These are phyloP conservation scores for Gymnoscopelus braueri DNA, from an alignment of 2,797 vertebrate species.

Conservation along the genomic window DNA sequence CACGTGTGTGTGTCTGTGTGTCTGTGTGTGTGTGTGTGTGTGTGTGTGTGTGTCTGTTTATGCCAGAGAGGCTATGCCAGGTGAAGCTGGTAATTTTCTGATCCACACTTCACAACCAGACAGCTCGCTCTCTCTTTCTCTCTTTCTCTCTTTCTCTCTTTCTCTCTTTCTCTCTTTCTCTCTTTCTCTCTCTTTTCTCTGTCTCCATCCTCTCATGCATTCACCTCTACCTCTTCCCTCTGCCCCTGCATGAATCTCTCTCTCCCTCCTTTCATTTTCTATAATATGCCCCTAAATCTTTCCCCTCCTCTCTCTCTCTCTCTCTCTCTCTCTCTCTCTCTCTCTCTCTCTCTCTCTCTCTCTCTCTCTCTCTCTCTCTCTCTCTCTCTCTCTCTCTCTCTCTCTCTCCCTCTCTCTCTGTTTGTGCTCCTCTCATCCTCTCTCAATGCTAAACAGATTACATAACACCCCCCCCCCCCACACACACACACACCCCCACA, in stretches of 20 bases:
- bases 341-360: constrained; percentile 2
- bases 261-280: no score
- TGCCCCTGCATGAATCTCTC: no score
- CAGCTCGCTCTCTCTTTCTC: neutral
- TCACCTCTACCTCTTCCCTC: no score
- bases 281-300: no score
- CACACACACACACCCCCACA: no score
- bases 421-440: constrained; percentile 13
- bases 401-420: constrained; percentile 11
- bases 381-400: constrained; percentile 23
- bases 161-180: no score
- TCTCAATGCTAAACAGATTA: constrained; percentile 61
- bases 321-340: constrained; percentile 8
- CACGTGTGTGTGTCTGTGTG: constrained; percentile 47
- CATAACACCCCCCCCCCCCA: constrained; percentile 33
- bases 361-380: constrained; percentile 24
- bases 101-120: constrained; percentile 23
- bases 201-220: constrained; percentile 15
- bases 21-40: constrained; percentile 21
- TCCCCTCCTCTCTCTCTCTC: neutral
- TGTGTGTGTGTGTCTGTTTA: constrained; percentile 4
- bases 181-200: constrained; percentile 18
- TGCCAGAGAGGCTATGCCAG: constrained; percentile 18
- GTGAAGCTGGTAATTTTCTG: constrained; percentile 41
- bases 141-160: neutral